Conservation (phyloP, 2,888 invertebrate genomes). For the Pomacea canaliculata region DNA sequence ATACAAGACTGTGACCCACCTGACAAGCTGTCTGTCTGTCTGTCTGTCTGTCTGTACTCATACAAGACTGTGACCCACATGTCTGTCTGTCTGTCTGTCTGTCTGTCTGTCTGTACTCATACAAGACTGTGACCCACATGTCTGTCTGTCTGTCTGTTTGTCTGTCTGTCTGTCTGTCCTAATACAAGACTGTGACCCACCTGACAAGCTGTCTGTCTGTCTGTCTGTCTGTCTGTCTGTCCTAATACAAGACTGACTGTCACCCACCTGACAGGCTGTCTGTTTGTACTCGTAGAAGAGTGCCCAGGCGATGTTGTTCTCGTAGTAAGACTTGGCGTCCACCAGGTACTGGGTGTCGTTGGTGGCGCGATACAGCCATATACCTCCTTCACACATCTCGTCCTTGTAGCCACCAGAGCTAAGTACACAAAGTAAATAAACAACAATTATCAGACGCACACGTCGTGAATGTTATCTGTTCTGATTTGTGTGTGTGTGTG, state of each 20-base stretch:
- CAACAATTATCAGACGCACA: too few relatives aligned
- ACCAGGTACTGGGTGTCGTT: conserved; percentile 47
- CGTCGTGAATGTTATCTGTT: too few relatives aligned
- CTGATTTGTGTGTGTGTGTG: too few relatives aligned
- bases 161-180: conserved; percentile 6
- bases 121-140: conserved; percentile 38
- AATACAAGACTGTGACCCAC: too few relatives aligned
- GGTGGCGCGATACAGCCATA: conserved; percentile 59
- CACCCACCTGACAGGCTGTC: conserved; percentile 42
- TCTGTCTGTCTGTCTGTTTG: conserved; percentile 49
- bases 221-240: too few relatives aligned
- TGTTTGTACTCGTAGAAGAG: conserved; percentile 60
- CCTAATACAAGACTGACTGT: too few relatives aligned
- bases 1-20: too few relatives aligned
- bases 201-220: too few relatives aligned
- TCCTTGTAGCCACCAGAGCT: conserved; percentile 55
- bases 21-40: too few relatives aligned
- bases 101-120: conserved; percentile 57
- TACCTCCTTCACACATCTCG: conserved; percentile 55
- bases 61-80: too few relatives aligned
- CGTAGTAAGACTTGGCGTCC: conserved; percentile 50
- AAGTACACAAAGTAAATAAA: background rate
- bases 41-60: too few relatives aligned
- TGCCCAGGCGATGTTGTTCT: conserved; percentile 45
- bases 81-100: background rate